phyloP scores from a whole-genome alignment of 2,888 invertebrate species.

The Fragum sueziense region DNA sequence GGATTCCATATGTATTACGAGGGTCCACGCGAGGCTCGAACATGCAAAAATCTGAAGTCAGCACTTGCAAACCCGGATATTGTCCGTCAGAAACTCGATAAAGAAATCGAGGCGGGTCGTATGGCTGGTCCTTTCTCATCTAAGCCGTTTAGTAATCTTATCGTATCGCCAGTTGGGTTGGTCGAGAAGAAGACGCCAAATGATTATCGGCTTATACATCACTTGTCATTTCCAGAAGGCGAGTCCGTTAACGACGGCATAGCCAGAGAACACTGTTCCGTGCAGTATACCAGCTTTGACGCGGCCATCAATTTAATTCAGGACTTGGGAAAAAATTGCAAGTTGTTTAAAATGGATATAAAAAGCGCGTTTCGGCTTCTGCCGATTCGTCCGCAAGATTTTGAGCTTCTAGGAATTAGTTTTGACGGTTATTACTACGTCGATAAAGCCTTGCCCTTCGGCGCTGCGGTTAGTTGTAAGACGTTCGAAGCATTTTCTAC shows the following conservation, averaged over 20 bases:
- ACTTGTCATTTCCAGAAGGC: background rate
- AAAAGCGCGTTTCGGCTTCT: background rate
- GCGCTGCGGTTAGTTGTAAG: background rate
- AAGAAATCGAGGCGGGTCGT: background rate
- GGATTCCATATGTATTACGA: too few relatives aligned
- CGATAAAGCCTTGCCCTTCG: background rate
- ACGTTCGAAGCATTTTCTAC: background rate
- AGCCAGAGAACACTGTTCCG: background rate
- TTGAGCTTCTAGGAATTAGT: background rate
- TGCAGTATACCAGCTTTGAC: constrained; percentile 3
- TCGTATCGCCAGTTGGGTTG: constrained; percentile 8
- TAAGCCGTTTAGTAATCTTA: background rate
- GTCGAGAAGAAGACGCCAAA: constrained; percentile 28
- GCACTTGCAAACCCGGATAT: background rate
- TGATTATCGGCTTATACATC: background rate
- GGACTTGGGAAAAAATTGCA: background rate
- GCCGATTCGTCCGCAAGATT: background rate
- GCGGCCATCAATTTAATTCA: background rate
- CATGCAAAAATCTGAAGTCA: background rate
- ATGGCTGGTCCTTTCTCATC: background rate
- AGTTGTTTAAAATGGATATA: background rate
- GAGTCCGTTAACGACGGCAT: background rate
- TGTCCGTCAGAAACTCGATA: background rate
- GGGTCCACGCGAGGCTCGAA: too few relatives aligned
- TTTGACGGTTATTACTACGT: background rate